Percentiles rank a stretch among this genome's conserved stretches.
Evolutionary conservation across 2,113 vertebrate species (phyloP).

Genomic region (Reinhardtius hippoglossoides): DNA sequence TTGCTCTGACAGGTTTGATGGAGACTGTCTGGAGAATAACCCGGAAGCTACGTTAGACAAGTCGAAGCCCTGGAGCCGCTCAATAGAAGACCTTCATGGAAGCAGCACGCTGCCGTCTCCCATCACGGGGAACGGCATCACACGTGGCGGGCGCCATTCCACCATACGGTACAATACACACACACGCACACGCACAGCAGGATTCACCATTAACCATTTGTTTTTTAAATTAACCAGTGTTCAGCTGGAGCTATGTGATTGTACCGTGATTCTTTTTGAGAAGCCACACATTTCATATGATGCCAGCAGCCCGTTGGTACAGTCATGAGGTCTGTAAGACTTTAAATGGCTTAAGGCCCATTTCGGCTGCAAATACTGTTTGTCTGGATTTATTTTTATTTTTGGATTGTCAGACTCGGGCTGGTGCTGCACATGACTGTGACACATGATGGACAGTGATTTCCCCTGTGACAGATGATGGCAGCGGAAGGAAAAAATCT

Average conservation of each 20-base stretch:
- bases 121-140: conserved; percentile 85
- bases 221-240: background rate
- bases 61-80: conserved; percentile 93
- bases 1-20: conserved; percentile 88
- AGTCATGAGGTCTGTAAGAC: conserved; percentile 73
- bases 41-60: conserved; percentile 90
- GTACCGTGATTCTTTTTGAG: conserved; percentile 47
- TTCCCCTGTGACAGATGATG: conserved; percentile 12
- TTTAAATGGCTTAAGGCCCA: conserved; percentile 75
- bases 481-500: conserved; percentile 12
- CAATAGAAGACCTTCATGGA: conserved; percentile 95
- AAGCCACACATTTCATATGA: conserved; percentile 71
- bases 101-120: conserved; percentile 88
- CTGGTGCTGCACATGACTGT: conserved; percentile 12
- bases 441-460: conserved; percentile 32
- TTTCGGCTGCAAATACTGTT: conserved; percentile 38
- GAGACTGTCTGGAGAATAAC: conserved; percentile 90
- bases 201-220: background rate
- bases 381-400: conserved; percentile 27
- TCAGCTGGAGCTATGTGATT: background rate
- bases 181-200: background rate
- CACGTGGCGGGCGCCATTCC: conserved; percentile 89
- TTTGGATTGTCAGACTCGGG: conserved; percentile 13
- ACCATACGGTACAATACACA: conserved; percentile 85
- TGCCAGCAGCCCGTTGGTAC: conserved; percentile 48